phyloP scores from a whole-genome alignment of 2,797 vertebrate species.

The Percopsis omiscomaycus region DNA sequence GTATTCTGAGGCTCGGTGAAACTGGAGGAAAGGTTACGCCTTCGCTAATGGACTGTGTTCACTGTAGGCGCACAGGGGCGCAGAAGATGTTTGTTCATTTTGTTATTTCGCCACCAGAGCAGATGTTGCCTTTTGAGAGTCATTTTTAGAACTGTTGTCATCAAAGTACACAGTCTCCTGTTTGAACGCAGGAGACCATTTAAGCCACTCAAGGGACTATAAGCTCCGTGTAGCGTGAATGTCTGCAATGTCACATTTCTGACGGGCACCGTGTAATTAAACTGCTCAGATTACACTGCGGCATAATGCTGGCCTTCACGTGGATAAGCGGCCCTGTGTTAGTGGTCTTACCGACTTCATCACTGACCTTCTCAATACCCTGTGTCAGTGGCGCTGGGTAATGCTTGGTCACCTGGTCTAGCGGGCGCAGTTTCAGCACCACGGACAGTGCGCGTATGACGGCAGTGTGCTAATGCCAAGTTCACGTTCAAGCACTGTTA shows the following conservation, averaged over 20 bases:
- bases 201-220: neutral
- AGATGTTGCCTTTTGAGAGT: conserved; percentile 55
- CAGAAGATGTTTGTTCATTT: conserved; percentile 62
- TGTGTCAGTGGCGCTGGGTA: neutral
- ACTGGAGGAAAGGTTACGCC: conserved; percentile 61
- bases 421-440: neutral
- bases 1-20: conserved; percentile 9
- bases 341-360: no score
- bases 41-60: conserved; percentile 54
- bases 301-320: no score
- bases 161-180: conserved; percentile 20
- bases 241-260: neutral
- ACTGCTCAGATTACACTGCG: neutral
- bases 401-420: neutral
- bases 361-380: no score
- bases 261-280: neutral
- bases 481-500: neutral
- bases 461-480: neutral
- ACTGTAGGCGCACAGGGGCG: conserved; percentile 26
- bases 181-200: conserved; percentile 25
- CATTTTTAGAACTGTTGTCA: neutral
- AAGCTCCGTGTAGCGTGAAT: neutral
- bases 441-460: neutral
- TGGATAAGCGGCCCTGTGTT: no score
- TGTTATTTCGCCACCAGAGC: conserved; percentile 47